Conservation (phyloP, 1,140 invertebrate genomes). For the Pseudomyrmex concolor region DNA sequence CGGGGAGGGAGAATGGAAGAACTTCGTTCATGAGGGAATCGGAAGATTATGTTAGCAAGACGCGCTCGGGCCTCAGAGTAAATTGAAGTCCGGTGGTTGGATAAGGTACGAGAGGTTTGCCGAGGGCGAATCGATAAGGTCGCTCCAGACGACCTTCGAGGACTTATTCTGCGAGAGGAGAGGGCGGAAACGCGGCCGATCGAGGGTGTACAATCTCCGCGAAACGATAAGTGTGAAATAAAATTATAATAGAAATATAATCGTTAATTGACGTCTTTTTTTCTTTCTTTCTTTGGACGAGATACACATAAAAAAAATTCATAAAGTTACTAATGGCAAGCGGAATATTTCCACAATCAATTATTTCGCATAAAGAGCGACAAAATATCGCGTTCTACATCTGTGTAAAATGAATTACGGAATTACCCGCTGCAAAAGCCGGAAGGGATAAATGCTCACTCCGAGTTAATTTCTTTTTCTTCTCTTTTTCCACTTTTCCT, state of each 20-base stretch:
- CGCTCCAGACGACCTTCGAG: conserved; percentile 83
- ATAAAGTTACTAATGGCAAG: conserved; percentile 20
- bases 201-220: conserved; percentile 71
- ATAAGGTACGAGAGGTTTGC: conserved; percentile 2
- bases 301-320: conserved; percentile 47
- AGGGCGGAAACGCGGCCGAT: background rate
- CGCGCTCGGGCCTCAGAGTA: conserved; percentile 13
- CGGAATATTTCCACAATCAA: conserved; percentile 2
- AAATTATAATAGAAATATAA: conserved; percentile 6
- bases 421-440: background rate
- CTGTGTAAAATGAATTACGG: background rate
- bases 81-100: conserved; percentile 47
- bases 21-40: conserved; percentile 13
- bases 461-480: conserved; percentile 29
- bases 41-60: conserved; percentile 40
- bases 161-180: conserved; percentile 33
- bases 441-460: background rate
- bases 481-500: background rate
- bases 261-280: conserved; percentile 44
- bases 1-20: no score
- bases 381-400: background rate
- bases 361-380: background rate
- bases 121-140: conserved; percentile 78
- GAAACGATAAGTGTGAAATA: conserved; percentile 70
- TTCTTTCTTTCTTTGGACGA: background rate